Conservation (phyloP, 2,888 invertebrate species). For the Drosophila robusta region DNA sequence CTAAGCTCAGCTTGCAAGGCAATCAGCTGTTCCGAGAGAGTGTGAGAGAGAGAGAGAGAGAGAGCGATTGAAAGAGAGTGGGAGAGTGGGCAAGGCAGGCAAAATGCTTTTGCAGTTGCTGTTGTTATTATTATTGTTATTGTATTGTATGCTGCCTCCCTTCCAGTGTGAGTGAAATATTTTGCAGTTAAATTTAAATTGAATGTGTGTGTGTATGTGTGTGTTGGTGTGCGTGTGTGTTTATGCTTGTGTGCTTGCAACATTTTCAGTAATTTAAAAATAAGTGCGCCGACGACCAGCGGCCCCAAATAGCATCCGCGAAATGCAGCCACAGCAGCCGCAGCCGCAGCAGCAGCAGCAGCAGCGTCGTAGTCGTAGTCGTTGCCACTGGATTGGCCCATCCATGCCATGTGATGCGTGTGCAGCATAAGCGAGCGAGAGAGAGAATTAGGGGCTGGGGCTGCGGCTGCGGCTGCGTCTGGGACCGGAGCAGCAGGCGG, state of each 20-base stretch:
- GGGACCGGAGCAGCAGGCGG: constrained; percentile 53
- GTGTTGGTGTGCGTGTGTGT: constrained; percentile 29
- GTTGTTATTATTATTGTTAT: constrained; percentile 20
- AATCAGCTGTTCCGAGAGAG: constrained; percentile 53
- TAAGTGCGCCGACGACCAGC: constrained; percentile 77
- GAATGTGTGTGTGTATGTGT: constrained; percentile 46
- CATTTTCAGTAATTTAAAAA: constrained; percentile 81
- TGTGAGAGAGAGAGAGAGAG: constrained; percentile 1
- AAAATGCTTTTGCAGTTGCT: constrained; percentile 20
- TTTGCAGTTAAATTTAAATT: constrained; percentile 82
- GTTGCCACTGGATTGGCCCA: constrained; percentile 61
- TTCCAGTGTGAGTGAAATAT: constrained; percentile 78
- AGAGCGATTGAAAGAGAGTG: constrained; percentile 9
- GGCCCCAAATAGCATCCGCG: constrained; percentile 82
- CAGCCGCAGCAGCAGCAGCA: constrained; percentile 4
- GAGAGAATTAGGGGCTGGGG: constrained; percentile 30
- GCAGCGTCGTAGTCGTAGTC: constrained; percentile 1
- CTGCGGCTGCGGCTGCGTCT: constrained; percentile 29
- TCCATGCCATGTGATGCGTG: constrained; percentile 48
- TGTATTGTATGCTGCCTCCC: constrained; percentile 45
- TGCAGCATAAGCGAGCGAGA: constrained; percentile 26
- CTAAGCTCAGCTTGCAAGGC: constrained; percentile 47
- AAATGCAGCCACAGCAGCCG: constrained; percentile 65
- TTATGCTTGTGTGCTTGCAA: constrained; percentile 71
- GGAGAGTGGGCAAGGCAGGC: constrained; percentile 14